These are phyloP conservation scores for Atrina japonica DNA, from an alignment of 2,888 invertebrate genomes.

Conservation along the genomic window DNA sequence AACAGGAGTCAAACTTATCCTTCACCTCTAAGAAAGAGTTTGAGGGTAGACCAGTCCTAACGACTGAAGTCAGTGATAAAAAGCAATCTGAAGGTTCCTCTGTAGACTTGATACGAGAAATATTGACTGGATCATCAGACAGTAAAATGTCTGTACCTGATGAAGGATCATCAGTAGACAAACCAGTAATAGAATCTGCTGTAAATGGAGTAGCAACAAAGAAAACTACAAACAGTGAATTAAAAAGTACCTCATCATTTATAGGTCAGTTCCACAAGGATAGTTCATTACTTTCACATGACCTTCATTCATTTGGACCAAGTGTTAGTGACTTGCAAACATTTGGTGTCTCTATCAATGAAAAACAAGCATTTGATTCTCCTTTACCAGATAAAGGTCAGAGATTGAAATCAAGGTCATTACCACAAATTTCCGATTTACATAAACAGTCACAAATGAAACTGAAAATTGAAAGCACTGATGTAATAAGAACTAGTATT, in stretches of 20 bases:
- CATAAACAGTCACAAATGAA: no score
- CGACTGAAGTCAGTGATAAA: not conserved
- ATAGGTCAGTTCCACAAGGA: not conserved
- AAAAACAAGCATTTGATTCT: no score
- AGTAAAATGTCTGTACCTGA: no score
- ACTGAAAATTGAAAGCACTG: no score
- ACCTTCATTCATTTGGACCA: no score
- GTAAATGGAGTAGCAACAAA: not conserved
- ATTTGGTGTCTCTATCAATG: no score
- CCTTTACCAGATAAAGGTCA: no score
- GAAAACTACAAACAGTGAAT: not conserved
- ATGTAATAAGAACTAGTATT: no score
- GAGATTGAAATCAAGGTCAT: no score
- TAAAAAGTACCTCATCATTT: constrained; percentile 2
- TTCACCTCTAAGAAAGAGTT: not conserved
- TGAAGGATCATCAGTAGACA: constrained; percentile 14
- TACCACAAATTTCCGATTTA: no score
- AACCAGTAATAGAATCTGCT: not conserved
- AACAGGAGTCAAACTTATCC: not conserved
- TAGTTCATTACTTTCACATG: not conserved
- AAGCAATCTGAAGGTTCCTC: not conserved
- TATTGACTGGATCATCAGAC: not conserved
- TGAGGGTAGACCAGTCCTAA: not conserved
- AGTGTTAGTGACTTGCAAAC: no score
- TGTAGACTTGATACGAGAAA: constrained; percentile 2